These are phyloP conservation scores for Ochlodes sylvanus DNA, from an alignment of 2,888 invertebrate species.

Conservation along the genomic window DNA sequence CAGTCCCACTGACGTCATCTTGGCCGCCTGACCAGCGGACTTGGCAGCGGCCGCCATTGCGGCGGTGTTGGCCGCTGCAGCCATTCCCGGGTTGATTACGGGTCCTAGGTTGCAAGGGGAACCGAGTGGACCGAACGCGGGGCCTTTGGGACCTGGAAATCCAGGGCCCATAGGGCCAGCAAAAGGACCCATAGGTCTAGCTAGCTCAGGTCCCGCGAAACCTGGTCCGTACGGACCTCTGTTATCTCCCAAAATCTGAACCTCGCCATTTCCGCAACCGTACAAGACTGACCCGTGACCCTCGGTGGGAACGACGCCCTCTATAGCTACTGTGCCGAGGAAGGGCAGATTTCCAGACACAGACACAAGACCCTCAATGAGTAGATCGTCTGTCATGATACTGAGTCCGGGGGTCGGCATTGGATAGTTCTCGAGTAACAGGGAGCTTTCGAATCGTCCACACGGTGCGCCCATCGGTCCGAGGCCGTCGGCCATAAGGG, in stretches of 20 bases:
- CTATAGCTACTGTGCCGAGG: slow-evolving; percentile 53
- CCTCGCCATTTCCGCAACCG: slow-evolving; percentile 41
- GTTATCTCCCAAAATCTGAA: neutral
- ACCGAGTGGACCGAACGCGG: neutral
- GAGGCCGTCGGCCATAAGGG: slow-evolving; percentile 22
- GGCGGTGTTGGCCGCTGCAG: slow-evolving; percentile 10
- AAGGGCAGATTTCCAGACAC: slow-evolving; percentile 56
- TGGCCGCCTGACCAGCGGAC: slow-evolving; percentile 1
- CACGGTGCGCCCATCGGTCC: slow-evolving; percentile 4
- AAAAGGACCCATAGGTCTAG: neutral
- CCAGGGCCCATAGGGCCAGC: slow-evolving; percentile 3
- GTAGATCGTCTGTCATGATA: slow-evolving; percentile 51
- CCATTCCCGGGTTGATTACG: slow-evolving; percentile 9
- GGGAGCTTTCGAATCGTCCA: slow-evolving; percentile 10
- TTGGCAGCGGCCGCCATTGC: slow-evolving; percentile 4
- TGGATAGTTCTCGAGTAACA: slow-evolving; percentile 34
- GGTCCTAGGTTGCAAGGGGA: too few relatives aligned
- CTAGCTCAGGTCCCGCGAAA: too few relatives aligned
- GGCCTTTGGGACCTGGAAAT: neutral
- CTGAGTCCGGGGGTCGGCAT: slow-evolving; percentile 44
- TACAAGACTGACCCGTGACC: slow-evolving; percentile 50
- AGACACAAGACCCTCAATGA: slow-evolving; percentile 53
- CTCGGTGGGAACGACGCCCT: slow-evolving; percentile 50
- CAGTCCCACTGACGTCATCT: neutral
- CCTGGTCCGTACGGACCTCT: too few relatives aligned